Percentiles rank a stretch among this genome's conserved stretches.
These are phyloP conservation scores for Glaucomys volans DNA, from an alignment of 2,113 vertebrate genomes.

Conservation along the genomic window DNA sequence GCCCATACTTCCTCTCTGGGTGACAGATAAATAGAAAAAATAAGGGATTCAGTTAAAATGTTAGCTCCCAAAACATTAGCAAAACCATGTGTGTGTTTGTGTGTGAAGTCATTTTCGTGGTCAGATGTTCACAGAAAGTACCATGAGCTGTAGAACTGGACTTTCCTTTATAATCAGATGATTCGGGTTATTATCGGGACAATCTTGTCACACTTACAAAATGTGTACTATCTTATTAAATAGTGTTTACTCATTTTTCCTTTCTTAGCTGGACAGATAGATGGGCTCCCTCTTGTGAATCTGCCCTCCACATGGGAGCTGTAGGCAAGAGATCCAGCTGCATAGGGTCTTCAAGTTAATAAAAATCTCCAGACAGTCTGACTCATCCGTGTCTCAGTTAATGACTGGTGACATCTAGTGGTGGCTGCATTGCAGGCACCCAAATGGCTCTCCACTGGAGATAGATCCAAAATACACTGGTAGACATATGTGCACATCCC, in stretches of 20 bases:
- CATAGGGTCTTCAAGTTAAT: neutral
- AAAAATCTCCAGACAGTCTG: neutral
- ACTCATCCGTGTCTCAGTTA: conserved; percentile 49
- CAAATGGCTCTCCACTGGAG: neutral
- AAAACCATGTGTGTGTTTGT: neutral
- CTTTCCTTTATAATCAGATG: neutral
- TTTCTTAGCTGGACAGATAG: neutral
- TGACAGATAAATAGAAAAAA: neutral
- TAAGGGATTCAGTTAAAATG: neutral
- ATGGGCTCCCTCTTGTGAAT: neutral
- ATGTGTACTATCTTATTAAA: neutral
- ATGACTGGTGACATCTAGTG: conserved; percentile 59
- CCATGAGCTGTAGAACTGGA: neutral
- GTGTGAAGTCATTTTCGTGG: neutral
- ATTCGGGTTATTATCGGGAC: neutral
- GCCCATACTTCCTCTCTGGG: neutral
- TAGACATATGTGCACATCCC: neutral
- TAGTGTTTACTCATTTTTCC: neutral
- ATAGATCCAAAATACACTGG: neutral
- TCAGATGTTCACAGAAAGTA: neutral
- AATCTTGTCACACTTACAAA: neutral
- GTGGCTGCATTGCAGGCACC: conserved; percentile 13
- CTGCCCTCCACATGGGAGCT: neutral
- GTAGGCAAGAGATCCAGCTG: neutral
- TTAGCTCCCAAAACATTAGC: neutral